Conservation (phyloP, 2,888 invertebrate species). For the Nomada lathburiana region DNA sequence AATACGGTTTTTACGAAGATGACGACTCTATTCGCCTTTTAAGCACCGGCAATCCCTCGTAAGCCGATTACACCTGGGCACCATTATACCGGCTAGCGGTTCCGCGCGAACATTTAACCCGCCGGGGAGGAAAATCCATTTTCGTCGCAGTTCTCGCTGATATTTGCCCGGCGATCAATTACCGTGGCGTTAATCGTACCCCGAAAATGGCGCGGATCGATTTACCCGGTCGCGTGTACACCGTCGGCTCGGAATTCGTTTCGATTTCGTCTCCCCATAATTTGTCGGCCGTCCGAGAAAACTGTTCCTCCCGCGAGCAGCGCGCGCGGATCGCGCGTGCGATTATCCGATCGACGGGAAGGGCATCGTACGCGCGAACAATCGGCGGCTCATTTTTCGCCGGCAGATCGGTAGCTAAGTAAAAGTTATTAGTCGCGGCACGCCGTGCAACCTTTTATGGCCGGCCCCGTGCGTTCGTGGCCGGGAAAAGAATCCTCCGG, state of each 20-base stretch:
- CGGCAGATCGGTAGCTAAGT: constrained; percentile 3
- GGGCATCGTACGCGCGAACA: neutral
- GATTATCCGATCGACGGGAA: no score
- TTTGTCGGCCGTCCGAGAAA: neutral
- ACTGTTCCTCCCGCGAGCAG: no score
- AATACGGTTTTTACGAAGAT: constrained; percentile 64
- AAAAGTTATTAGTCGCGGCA: constrained; percentile 44
- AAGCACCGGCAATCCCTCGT: constrained; percentile 35
- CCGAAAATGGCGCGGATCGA: constrained; percentile 9
- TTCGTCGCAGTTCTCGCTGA: neutral
- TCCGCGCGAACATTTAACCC: neutral
- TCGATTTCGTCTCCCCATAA: neutral
- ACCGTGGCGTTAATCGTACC: constrained; percentile 5
- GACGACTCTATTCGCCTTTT: constrained; percentile 67
- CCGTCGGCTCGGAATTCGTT: neutral
- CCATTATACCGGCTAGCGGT: constrained; percentile 35
- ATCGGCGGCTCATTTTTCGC: neutral
- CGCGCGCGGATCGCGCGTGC: no score
- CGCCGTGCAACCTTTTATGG: constrained; percentile 41
- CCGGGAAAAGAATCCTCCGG: constrained; percentile 47
- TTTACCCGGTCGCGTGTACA: neutral
- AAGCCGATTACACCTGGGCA: constrained; percentile 38
- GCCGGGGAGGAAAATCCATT: constrained; percentile 30
- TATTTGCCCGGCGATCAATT: constrained; percentile 44
- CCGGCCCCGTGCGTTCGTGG: constrained; percentile 22